Conservation (phyloP, 2,113 vertebrate genomes). For the Prolemur simus region DNA sequence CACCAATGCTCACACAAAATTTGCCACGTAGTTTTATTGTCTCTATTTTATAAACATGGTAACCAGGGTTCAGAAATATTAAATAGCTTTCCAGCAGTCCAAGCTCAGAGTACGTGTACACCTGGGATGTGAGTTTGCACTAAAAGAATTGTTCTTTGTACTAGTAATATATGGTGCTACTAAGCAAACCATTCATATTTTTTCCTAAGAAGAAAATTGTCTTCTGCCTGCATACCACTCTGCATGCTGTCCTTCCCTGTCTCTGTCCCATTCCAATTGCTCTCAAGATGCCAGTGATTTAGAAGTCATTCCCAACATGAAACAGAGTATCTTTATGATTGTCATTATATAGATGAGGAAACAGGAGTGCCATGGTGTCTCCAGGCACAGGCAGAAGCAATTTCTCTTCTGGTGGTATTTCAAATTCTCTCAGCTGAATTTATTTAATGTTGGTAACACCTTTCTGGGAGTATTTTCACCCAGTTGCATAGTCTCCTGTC, state of each 20-base stretch:
- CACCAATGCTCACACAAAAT: not conserved
- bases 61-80: not conserved
- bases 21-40: not conserved
- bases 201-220: not conserved
- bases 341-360: constrained; percentile 22
- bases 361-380: not conserved
- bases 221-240: not conserved
- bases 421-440: not conserved
- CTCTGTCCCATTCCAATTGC: not conserved
- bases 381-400: not conserved
- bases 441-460: not conserved
- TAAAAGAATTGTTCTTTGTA: not conserved
- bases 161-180: not conserved
- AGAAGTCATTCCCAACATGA: constrained; percentile 6
- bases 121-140: not conserved
- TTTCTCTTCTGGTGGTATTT: not conserved
- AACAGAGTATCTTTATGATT: constrained; percentile 20
- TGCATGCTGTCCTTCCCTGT: not conserved
- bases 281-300: constrained; percentile 6
- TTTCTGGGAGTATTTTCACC: constrained; percentile 24
- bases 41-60: constrained; percentile 11
- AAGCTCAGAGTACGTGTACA: not conserved
- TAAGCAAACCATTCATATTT: not conserved
- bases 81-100: not conserved
- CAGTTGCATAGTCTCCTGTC: not conserved